Evolutionary conservation across 2,113 vertebrate genomes (phyloP), one percentile per base, ranked within the genome.

Genomic region (Lagopus muta): DNA sequence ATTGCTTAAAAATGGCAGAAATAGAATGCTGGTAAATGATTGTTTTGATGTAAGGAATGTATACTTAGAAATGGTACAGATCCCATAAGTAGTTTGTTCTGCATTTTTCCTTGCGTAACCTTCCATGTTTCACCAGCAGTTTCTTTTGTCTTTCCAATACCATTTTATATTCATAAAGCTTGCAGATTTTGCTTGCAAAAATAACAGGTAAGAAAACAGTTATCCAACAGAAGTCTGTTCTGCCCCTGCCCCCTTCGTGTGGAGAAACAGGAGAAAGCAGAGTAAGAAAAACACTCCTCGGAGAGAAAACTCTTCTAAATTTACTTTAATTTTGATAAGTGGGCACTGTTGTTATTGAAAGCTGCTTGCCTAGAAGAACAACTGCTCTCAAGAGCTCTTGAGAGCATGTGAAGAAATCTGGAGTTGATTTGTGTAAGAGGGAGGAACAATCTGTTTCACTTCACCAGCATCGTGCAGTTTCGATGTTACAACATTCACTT

Each of bases 331-430:
- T 27, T 66, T 85, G 22, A 10, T 38, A 50, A 60, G 34, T n/a
- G 12, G 8, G 15, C 43, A 78, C 10, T 54, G 28, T 28, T 81
- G 82, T 55, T 74, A 38, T 2, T 60, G 66, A 61, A 91, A 86
- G 42, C 55, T 22, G 19, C 43, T 62, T 76, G 61, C 28, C 42
- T 76, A 71, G 55, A 80, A 83, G 82, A 94, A 57, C 12, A 65
- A 52, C 65, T 0, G 1, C 2, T 8, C 25, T 40, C 40, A 36
- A 58, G 73, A 50, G 38, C 14, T 77, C 36, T 34, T 58, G 75
- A 82, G 40, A 50, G 88, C 78, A 90, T 78, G 24, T 78, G 52
- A 86, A 60, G 50, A 81, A 90, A 94, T n/a, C 32, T 71, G 64
- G 65, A 77, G 50, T 2, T 90, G 60, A 74, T 88, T 64, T 71